phyloP scores from a whole-genome alignment of 1,140 invertebrate genomes.

The Tenebrio molitor region DNA sequence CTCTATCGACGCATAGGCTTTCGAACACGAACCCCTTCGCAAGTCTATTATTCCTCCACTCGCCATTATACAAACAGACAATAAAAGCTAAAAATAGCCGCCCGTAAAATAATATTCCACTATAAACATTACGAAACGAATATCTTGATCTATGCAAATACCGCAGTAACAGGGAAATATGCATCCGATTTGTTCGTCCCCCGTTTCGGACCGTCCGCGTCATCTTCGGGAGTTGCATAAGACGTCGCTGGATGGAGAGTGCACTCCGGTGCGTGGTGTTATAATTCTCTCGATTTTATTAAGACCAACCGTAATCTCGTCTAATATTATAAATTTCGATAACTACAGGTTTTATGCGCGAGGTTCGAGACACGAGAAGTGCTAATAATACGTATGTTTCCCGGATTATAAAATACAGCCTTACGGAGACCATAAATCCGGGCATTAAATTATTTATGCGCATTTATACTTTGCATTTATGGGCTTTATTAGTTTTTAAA shows the following conservation, averaged over 20 bases:
- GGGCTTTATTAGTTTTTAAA: conserved; percentile 31
- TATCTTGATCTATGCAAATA: conserved; percentile 40
- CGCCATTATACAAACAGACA: conserved; percentile 38
- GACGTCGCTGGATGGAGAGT: conserved; percentile 29
- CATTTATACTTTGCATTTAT: conserved; percentile 38
- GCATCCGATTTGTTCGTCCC: conserved; percentile 31
- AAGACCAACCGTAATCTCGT: conserved; percentile 37
- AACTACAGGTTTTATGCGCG: conserved; percentile 36
- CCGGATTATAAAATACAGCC: conserved; percentile 40
- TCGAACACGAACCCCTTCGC: conserved; percentile 30
- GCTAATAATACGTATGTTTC: conserved; percentile 39
- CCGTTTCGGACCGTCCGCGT: conserved; percentile 7
- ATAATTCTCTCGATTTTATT: conserved; percentile 38
- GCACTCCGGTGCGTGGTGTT: conserved; percentile 30
- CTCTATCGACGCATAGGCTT: conserved; percentile 27
- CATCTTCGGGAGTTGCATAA: conserved; percentile 23
- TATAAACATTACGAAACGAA: conserved; percentile 40
- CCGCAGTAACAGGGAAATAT: conserved; percentile 31
- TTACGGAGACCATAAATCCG: conserved; percentile 27
- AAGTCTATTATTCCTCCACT: conserved; percentile 38
- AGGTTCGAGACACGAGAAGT: conserved; percentile 37
- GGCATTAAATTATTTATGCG: conserved; percentile 31
- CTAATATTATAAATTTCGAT: conserved; percentile 41
- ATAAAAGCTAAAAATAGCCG: conserved; percentile 37
- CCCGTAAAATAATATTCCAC: conserved; percentile 32